phyloP scores from a whole-genome alignment of 2,888 invertebrate species.

The Oeneis ivallda region DNA sequence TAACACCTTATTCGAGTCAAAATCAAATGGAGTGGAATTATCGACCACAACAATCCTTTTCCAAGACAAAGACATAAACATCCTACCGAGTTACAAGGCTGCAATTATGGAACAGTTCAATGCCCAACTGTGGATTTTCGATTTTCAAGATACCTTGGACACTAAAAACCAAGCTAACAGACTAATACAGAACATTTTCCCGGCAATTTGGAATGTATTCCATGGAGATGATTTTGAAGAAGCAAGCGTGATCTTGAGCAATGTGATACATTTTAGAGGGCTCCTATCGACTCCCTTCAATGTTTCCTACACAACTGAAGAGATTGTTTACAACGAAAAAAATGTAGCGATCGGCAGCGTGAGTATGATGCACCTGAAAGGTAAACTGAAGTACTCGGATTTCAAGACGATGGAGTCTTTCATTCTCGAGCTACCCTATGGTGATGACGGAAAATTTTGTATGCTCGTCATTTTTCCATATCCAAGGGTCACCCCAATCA shows the following conservation, averaged over 20 bases:
- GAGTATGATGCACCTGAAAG: slow-evolving; percentile 88
- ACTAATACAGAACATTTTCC: slow-evolving; percentile 41
- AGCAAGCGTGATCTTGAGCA: slow-evolving; percentile 84
- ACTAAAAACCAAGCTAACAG: slow-evolving; percentile 64
- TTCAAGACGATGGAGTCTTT: slow-evolving; percentile 80
- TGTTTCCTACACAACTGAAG: slow-evolving; percentile 72
- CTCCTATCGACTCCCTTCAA: slow-evolving; percentile 86
- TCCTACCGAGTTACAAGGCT: slow-evolving; percentile 37
- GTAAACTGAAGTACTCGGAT: slow-evolving; percentile 80
- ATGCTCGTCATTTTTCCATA: slow-evolving; percentile 86
- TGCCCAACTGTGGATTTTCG: slow-evolving; percentile 40
- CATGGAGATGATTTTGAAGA: slow-evolving; percentile 76
- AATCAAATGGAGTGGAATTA: slow-evolving; percentile 57
- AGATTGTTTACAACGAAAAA: slow-evolving; percentile 82
- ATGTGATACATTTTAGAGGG: slow-evolving; percentile 87
- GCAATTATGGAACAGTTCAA: background rate
- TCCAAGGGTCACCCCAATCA: slow-evolving; percentile 68
- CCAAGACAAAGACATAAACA: slow-evolving; percentile 59
- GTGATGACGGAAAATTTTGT: slow-evolving; percentile 75
- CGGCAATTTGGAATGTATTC: slow-evolving; percentile 43
- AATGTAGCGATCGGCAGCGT: slow-evolving; percentile 77
- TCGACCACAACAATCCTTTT: slow-evolving; percentile 68
- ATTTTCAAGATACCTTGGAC: slow-evolving; percentile 61
- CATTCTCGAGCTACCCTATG: slow-evolving; percentile 86
- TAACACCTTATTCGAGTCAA: slow-evolving; percentile 60